Conservation (phyloP, 2,888 invertebrate species). For the Drosophila histrio region DNA sequence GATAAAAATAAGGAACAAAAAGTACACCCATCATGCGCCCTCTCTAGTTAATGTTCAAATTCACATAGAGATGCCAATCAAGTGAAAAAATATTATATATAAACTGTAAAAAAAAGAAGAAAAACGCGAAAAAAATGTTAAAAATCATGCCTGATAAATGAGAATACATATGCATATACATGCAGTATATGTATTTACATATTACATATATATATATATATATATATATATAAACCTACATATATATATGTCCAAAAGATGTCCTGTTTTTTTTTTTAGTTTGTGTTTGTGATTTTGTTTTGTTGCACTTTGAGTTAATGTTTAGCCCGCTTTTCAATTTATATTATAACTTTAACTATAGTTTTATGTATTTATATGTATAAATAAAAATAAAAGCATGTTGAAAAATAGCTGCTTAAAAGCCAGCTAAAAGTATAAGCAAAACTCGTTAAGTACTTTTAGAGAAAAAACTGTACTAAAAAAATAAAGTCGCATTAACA, state of each 20-base stretch:
- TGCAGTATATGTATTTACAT: constrained; percentile 7
- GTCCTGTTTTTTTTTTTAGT: constrained; percentile 29
- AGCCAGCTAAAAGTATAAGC: constrained; percentile 70
- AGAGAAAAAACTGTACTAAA: constrained; percentile 71
- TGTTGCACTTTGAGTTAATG: constrained; percentile 65
- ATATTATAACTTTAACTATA: constrained; percentile 64
- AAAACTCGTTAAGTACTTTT: constrained; percentile 77
- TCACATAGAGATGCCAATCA: constrained; percentile 72
- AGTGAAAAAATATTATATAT: constrained; percentile 38
- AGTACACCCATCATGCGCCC: constrained; percentile 27
- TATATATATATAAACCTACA: constrained; percentile 19
- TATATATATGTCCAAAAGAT: constrained; percentile 32
- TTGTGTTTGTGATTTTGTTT: constrained; percentile 43
- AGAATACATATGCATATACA: constrained; percentile 17
- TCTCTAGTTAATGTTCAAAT: constrained; percentile 65
- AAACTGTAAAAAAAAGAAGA: constrained; percentile 41
- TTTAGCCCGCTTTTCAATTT: constrained; percentile 66
- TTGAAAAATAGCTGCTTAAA: constrained; percentile 64
- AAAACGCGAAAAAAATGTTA: constrained; percentile 49
- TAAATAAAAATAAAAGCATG: constrained; percentile 64
- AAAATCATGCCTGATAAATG: constrained; percentile 58
- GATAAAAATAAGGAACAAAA: background rate
- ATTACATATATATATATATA: constrained; percentile 19
- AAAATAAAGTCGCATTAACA: constrained; percentile 63
- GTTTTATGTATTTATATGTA: constrained; percentile 77